These are phyloP conservation scores for Halisarca cf. caerulea DNA, from an alignment of 37 sponge, comb jelly and placozoan species.

Conservation along the genomic window DNA sequence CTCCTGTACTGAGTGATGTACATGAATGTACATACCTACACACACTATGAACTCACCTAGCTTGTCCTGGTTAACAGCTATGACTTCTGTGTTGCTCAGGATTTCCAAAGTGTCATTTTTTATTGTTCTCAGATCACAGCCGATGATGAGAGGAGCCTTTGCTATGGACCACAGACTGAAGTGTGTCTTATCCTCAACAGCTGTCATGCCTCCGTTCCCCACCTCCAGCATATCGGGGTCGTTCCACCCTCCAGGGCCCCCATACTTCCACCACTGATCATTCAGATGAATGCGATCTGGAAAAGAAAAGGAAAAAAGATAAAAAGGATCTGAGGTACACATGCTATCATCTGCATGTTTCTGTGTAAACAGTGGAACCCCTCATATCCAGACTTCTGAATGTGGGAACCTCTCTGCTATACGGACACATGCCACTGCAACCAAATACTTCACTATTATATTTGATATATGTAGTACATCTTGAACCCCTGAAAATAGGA, in stretches of 20 bases:
- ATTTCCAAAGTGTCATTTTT: slow-evolving; percentile 64
- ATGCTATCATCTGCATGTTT: too few relatives aligned
- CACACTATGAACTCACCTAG: slow-evolving; percentile 22
- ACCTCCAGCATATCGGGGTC: slow-evolving; percentile 91
- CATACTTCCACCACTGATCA: slow-evolving; percentile 57
- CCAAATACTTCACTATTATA: too few relatives aligned
- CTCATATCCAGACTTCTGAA: too few relatives aligned
- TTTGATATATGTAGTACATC: too few relatives aligned
- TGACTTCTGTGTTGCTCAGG: slow-evolving; percentile 82
- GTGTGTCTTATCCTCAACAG: slow-evolving; percentile 70
- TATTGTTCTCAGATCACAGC: slow-evolving; percentile 70
- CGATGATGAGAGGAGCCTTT: slow-evolving; percentile 87
- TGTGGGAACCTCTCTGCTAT: too few relatives aligned
- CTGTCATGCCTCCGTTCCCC: slow-evolving; percentile 77
- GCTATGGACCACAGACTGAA: slow-evolving; percentile 87
- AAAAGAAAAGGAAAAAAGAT: too few relatives aligned
- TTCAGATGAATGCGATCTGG: slow-evolving; percentile 55
- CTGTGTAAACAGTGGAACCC: too few relatives aligned
- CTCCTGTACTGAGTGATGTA: neutral
- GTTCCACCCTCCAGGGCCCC: slow-evolving; percentile 87
- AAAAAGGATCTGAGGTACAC: too few relatives aligned
- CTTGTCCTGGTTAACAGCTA: slow-evolving; percentile 84
- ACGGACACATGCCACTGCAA: too few relatives aligned
- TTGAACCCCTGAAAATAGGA: too few relatives aligned
- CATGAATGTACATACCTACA: neutral